phyloP scores from a whole-genome alignment of 2,797 vertebrate genomes.

The Fistularia tabacaria region DNA sequence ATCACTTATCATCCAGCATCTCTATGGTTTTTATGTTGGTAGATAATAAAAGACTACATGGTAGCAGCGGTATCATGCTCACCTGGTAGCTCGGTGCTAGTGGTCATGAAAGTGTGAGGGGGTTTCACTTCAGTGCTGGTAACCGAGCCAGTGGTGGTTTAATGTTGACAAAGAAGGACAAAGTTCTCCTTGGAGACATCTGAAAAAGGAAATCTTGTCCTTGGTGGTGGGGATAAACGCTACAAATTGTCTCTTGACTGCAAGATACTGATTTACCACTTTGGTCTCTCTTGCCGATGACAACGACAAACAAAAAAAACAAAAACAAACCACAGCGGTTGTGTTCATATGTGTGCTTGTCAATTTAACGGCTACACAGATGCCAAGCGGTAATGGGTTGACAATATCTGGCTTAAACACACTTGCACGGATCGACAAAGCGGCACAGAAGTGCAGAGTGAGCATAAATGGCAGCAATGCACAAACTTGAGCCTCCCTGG shows the following conservation, averaged over 20 bases:
- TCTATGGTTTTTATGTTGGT: too few relatives aligned
- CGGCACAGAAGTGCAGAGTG: conserved; percentile 53
- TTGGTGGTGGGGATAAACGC: conserved; percentile 2
- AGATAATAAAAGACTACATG: too few relatives aligned
- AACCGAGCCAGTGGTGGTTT: not conserved
- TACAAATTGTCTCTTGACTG: conserved; percentile 17
- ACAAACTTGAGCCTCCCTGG: conserved; percentile 36
- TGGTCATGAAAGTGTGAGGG: too few relatives aligned
- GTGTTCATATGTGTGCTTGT: conserved; percentile 7
- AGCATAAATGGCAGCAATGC: conserved; percentile 43
- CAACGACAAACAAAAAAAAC: conserved; percentile 8
- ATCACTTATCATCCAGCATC: too few relatives aligned
- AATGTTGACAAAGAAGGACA: conserved; percentile 1
- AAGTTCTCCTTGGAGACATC: not conserved
- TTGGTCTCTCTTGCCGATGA: conserved; percentile 4
- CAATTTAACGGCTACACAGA: conserved; percentile 9
- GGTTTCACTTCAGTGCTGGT: conserved; percentile 9
- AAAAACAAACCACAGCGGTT: too few relatives aligned
- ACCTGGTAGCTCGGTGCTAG: too few relatives aligned
- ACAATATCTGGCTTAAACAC: conserved; percentile 31
- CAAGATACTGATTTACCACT: conserved; percentile 21
- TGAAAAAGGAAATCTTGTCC: conserved; percentile 2
- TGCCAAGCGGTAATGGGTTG: conserved; percentile 2
- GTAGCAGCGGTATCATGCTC: too few relatives aligned
- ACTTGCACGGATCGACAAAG: conserved; percentile 28